Evolutionary conservation across 2,113 vertebrate genomes (phyloP), one percentile per base, ranked within the genome.

Genomic region (Cyanoliseus patagonus): DNA sequence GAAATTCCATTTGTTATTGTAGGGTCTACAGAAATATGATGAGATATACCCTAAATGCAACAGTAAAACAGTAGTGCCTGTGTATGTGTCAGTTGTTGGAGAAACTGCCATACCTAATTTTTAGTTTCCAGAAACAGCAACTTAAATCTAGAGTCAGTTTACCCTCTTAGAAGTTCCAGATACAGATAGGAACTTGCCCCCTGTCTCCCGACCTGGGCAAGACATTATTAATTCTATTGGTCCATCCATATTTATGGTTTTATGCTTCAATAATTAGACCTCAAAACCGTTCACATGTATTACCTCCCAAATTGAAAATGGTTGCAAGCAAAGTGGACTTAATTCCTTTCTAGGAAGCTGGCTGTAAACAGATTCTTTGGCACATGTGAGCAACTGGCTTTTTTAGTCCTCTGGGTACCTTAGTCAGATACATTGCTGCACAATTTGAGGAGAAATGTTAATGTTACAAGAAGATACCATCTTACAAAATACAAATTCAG

Each of bases 1-100:
- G 47, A 87, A 95, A 83, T 86, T 89, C 55, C 61, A 93, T 90
- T 93, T 83, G 41, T 93, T 91, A 61, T 66, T 86, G 31, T 12
- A 88, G 25, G 70, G 16, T 53, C 72, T 90, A 78, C 41, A 83
- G 90, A 90, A 88, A 57, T 77, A 83, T 17, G 23, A 78, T 7
- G 37, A 20, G 73, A 35, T 59, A 18, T 47, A 74, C 41, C 75
- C 77, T 86, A 49, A 90, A 53, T 7, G n/a, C 30, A 73, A 63
- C 7, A 75, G 63, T 55, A 66, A 96, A 88, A 80, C 9, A 25
- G 7, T 13, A 75, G 17, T 35, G n/a, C 49, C 41, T 53, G 42
- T 22, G 28, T 63, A 81, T 83, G 20, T 59, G 73, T 64, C 51
- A 35, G 5, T 17, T 80, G 88, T 90, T 86, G 39, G 46, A 93